Conservation (phyloP, 37 sponge, comb jelly and placozoan genomes). For the Cladorhizidae sp. region DNA sequence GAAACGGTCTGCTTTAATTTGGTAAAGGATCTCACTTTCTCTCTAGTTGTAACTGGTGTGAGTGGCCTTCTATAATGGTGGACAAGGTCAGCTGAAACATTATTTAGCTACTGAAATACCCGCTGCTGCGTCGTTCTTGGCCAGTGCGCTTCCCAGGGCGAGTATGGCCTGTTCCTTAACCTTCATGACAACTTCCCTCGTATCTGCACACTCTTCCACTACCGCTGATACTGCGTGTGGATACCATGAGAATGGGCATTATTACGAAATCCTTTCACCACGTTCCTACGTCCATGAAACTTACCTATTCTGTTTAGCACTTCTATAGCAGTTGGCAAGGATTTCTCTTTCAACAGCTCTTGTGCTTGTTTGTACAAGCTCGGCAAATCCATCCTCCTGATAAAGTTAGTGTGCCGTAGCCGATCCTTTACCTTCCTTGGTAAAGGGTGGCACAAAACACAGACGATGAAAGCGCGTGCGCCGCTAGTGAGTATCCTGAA, state of each 20-base stretch:
- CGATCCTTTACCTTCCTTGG: too few species aligned
- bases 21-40: too few species aligned
- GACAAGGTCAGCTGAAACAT: too few species aligned
- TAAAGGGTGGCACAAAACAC: too few species aligned
- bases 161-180: conserved; percentile 75
- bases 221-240: not conserved
- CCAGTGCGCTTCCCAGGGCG: conserved; percentile 57
- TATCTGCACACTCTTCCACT: not conserved
- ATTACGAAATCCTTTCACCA: not conserved
- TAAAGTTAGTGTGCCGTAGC: not conserved
- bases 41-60: too few species aligned
- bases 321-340: conserved; percentile 51
- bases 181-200: conserved; percentile 58
- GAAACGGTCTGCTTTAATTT: too few species aligned
- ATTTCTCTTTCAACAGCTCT: conserved; percentile 18
- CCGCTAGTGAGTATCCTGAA: too few species aligned
- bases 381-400: not conserved
- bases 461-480: too few species aligned
- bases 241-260: not conserved
- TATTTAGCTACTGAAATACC: conserved; percentile 40
- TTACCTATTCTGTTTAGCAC: conserved; percentile 55
- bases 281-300: too few species aligned
- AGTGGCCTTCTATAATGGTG: too few species aligned
- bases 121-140: conserved; percentile 50
- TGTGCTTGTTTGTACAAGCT: conserved; percentile 41